Conservation (phyloP, 2,113 vertebrate species). For the Thomomys bottae region DNA sequence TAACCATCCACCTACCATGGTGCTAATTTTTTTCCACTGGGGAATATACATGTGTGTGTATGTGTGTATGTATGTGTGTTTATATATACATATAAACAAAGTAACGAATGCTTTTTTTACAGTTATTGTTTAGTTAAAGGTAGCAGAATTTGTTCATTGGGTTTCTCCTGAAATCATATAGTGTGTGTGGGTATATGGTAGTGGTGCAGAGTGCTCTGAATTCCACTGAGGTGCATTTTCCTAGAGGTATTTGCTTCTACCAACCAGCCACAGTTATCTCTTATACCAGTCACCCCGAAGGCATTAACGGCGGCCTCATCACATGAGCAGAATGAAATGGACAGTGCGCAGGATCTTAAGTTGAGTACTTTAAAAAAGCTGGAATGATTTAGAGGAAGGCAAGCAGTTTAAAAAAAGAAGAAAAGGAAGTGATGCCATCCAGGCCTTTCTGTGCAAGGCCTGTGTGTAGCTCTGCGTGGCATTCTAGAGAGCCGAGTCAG, state of each 20-base stretch:
- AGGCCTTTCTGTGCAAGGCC: conserved; percentile 59
- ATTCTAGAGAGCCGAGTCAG: conserved; percentile 45
- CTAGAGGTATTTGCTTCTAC: conserved; percentile 61
- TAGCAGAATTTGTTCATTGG: neutral
- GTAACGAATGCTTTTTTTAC: neutral
- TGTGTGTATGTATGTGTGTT: no score
- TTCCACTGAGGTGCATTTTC: conserved; percentile 55
- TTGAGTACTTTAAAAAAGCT: conserved; percentile 53
- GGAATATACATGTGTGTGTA: no score
- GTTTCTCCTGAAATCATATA: neutral
- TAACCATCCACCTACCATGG: neutral
- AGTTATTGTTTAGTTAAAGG: neutral
- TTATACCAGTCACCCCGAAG: conserved; percentile 70
- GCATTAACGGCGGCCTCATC: conserved; percentile 57
- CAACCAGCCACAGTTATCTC: conserved; percentile 52
- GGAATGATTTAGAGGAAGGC: conserved; percentile 55
- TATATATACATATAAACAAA: neutral
- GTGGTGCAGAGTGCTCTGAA: neutral
- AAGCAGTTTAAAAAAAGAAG: neutral
- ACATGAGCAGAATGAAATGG: conserved; percentile 65
- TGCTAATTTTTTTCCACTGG: neutral
- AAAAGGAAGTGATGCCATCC: conserved; percentile 45
- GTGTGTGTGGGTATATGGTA: neutral
- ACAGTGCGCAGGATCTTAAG: conserved; percentile 53
- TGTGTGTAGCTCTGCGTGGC: conserved; percentile 45